Evolutionary conservation across 2,797 vertebrate genomes (phyloP).

Genomic region (Bufotes viridis): DNA sequence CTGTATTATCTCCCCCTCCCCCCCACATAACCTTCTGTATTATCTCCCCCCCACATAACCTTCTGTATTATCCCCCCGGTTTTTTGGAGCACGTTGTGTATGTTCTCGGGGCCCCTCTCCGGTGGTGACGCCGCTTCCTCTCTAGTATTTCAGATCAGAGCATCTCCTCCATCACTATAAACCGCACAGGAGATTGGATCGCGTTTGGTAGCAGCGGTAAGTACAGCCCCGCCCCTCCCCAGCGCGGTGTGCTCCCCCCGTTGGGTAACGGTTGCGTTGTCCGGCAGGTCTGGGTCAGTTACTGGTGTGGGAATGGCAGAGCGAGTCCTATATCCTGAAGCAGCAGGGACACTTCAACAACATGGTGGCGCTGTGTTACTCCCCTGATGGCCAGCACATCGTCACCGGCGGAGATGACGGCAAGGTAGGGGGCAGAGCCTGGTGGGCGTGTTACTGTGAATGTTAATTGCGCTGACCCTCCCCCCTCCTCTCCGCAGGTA

Average conservation of each 20-base stretch:
- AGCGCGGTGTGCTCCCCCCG: slow-evolving; percentile 66
- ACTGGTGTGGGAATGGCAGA: slow-evolving; percentile 99
- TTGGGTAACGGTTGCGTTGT: slow-evolving; percentile 55
- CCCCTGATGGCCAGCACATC: slow-evolving; percentile 92
- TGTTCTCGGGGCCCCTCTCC: not conserved
- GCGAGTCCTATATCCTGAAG: slow-evolving; percentile 95
- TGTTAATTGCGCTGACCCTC: not conserved
- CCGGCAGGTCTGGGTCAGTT: slow-evolving; percentile 89
- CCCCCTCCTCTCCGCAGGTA: slow-evolving; percentile 75
- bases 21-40: too few species aligned
- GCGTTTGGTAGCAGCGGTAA: slow-evolving; percentile 92
- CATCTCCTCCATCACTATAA: slow-evolving; percentile 85
- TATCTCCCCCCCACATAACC: too few species aligned
- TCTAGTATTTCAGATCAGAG: slow-evolving; percentile 92
- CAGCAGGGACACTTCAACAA: slow-evolving; percentile 98
- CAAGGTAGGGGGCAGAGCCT: slow-evolving; percentile 77
- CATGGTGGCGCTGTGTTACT: slow-evolving; percentile 91
- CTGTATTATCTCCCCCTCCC: too few species aligned
- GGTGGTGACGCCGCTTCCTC: not conserved
- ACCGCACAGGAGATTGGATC: slow-evolving; percentile 93
- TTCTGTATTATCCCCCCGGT: too few species aligned
- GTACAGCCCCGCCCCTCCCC: slow-evolving; percentile 24
- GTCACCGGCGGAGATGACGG: slow-evolving; percentile 93
- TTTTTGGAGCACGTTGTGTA: not conserved
- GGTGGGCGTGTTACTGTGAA: too few species aligned